Evolutionary conservation across 1,140 invertebrate genomes (phyloP), one percentile per base, ranked within the genome.

Genomic region (Drosophila sp.): DNA sequence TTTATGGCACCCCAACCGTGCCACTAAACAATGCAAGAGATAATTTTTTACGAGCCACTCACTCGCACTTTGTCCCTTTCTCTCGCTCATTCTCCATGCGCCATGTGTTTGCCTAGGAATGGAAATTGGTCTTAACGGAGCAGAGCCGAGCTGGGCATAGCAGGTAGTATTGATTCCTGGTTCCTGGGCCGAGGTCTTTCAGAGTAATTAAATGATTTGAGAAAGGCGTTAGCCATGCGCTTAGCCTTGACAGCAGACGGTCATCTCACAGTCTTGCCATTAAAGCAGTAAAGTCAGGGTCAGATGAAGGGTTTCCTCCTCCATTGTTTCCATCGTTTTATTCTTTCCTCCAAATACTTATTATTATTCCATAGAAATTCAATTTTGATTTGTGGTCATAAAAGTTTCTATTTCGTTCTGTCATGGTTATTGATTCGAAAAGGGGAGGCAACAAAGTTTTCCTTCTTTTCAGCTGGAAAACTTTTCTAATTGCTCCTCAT

Each of bases 1-100:
- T 86, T 87, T 86, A 86, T 82, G 83, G 83, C 83, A 86, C 82
- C 82, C 82, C 82, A 66, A 76, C 82, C 71, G 79, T 76, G 83
- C 79, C 33, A 38, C 75, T 35, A 65, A 87, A 86, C 83, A 86
- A 87, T 82, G 79, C 70, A 70, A 25, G 44, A 76, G 79, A 87
- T 86, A 87, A 86, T 86, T 87, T 85, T 76, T 86, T 87, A 86
- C 83, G 72, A 82, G 68, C 66, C 66, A 79, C 75, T 86, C 83
- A 57, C 57, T 40, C 66, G 32, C 55, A 32, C 41, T 60, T 8
- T 33, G 40, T 35, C 50, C 44, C 44, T 47, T 7, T 47, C 11
- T 44, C 4, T 17, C 17, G 17, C 1, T 17, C 41, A 44, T 7
- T 23, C 17, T 47, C 44, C 8, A 25, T 62, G 72, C 64, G 63